These are phyloP conservation scores for Telenomus remus DNA, from an alignment of 1,140 invertebrate genomes.

Conservation along the genomic window DNA sequence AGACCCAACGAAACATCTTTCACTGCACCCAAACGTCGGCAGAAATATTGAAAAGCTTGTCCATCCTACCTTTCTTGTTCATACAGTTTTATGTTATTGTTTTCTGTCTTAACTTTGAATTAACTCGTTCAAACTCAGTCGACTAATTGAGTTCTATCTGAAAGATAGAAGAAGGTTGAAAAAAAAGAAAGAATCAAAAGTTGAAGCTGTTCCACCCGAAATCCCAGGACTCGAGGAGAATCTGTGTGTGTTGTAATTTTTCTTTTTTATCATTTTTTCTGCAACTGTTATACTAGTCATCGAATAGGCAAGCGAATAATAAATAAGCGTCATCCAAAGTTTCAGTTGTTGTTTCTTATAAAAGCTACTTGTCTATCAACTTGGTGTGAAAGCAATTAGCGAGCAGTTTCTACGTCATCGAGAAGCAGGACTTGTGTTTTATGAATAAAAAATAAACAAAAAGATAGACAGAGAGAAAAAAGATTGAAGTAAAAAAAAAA, in stretches of 20 bases:
- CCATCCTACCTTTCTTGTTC: slow-evolving; percentile 37
- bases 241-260: background rate
- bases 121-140: slow-evolving; percentile 4
- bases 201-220: slow-evolving; percentile 19
- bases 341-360: slow-evolving; percentile 42
- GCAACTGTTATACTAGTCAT: slow-evolving; percentile 38
- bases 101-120: slow-evolving; percentile 1
- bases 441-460: slow-evolving; percentile 18
- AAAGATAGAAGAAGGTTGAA: background rate
- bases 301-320: slow-evolving; percentile 55
- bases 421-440: slow-evolving; percentile 49
- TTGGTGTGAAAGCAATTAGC: slow-evolving; percentile 58
- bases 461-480: too few species aligned
- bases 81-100: background rate
- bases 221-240: slow-evolving; percentile 1
- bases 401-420: slow-evolving; percentile 51
- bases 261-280: slow-evolving; percentile 27
- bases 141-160: background rate
- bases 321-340: slow-evolving; percentile 53
- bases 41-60: slow-evolving; percentile 61
- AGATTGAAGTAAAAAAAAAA: too few species aligned
- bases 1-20: background rate
- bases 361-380: slow-evolving; percentile 45
- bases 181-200: slow-evolving; percentile 14
- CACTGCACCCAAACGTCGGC: slow-evolving; percentile 15